These are phyloP conservation scores for Apeira syringaria DNA, from an alignment of 2,888 invertebrate genomes.

Conservation along the genomic window DNA sequence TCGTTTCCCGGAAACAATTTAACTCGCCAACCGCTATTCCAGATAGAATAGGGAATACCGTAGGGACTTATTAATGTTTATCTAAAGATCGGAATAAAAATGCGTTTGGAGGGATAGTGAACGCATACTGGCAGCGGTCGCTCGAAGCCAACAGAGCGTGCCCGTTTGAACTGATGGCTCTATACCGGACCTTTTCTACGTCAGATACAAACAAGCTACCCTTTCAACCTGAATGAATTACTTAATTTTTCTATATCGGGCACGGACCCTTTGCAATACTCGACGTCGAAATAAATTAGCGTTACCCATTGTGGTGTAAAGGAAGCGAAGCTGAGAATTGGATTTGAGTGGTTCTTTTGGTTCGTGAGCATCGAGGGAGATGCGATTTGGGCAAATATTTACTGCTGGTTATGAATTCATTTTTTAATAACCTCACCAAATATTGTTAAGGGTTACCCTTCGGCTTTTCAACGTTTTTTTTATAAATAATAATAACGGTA, in stretches of 20 bases:
- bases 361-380: slow-evolving; percentile 44
- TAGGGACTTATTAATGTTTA: slow-evolving; percentile 72
- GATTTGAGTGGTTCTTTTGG: slow-evolving; percentile 55
- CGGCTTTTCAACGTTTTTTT: slow-evolving; percentile 3
- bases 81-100: slow-evolving; percentile 77
- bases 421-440: slow-evolving; percentile 22
- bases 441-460: slow-evolving; percentile 10
- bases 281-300: slow-evolving; percentile 74
- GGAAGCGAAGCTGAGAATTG: slow-evolving; percentile 53
- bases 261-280: slow-evolving; percentile 58
- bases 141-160: slow-evolving; percentile 65
- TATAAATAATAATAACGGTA: slow-evolving; percentile 4
- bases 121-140: slow-evolving; percentile 54
- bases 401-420: slow-evolving; percentile 30
- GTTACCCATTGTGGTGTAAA: slow-evolving; percentile 58
- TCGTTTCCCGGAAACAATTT: slow-evolving; percentile 75
- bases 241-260: slow-evolving; percentile 75
- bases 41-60: slow-evolving; percentile 55
- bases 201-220: slow-evolving; percentile 75
- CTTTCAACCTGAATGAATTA: slow-evolving; percentile 79
- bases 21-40: slow-evolving; percentile 64
- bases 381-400: slow-evolving; percentile 54
- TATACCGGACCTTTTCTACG: slow-evolving; percentile 67
- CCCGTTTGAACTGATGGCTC: slow-evolving; percentile 66
- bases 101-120: slow-evolving; percentile 58